Conservation (phyloP, 2,113 vertebrate species). For the Stegastes partitus region DNA sequence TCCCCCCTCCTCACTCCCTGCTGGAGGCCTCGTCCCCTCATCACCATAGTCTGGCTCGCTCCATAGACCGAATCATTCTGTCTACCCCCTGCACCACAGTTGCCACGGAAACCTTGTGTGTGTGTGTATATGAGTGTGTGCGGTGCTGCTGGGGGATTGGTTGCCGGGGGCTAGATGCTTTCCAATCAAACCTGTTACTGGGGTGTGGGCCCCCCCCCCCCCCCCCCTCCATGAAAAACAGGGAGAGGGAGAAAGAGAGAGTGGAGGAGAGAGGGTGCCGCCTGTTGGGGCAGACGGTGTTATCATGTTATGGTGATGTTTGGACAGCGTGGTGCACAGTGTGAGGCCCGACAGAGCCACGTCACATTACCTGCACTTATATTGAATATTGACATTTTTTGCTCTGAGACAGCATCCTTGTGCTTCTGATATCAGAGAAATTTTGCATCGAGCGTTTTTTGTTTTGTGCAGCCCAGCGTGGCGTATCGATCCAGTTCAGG, state of each 20-base stretch:
- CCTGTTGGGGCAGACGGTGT: conserved; percentile 63
- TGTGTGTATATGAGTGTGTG: conserved; percentile 55
- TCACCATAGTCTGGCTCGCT: conserved; percentile 73
- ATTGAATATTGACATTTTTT: neutral
- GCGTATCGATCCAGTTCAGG: conserved; percentile 14
- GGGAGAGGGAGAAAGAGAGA: conserved; percentile 14
- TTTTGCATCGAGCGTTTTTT: neutral
- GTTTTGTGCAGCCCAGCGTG: neutral
- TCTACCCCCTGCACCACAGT: conserved; percentile 79
- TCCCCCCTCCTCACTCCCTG: conserved; percentile 23
- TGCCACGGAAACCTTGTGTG: conserved; percentile 80
- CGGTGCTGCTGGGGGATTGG: conserved; percentile 82
- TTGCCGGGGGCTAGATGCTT: conserved; percentile 83
- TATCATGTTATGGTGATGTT: conserved; percentile 39
- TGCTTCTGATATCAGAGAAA: neutral
- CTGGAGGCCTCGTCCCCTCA: conserved; percentile 68
- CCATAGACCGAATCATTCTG: conserved; percentile 79
- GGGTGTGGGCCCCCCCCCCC: conserved; percentile 51
- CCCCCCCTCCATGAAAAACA: conserved; percentile 36
- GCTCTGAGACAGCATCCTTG: neutral
- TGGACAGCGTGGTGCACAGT: conserved; percentile 21
- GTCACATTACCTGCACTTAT: conserved; percentile 5
- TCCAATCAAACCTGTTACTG: conserved; percentile 87
- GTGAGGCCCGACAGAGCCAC: neutral
- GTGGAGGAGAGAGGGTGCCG: conserved; percentile 62